These are phyloP conservation scores for Gila orcuttii DNA, from an alignment of 2,113 vertebrate species.

Conservation along the genomic window DNA sequence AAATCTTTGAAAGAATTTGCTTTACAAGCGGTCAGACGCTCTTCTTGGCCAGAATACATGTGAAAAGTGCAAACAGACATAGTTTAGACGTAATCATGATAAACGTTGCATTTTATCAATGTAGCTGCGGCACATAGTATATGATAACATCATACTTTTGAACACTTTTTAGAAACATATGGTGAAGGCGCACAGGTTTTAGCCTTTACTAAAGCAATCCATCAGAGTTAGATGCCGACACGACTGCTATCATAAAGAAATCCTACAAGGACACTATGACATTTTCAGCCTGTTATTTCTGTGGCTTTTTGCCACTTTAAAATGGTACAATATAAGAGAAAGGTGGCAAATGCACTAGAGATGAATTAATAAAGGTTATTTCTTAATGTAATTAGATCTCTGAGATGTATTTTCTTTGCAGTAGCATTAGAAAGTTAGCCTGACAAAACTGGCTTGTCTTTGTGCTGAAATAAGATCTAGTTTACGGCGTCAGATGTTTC, in stretches of 20 bases:
- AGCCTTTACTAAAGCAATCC: slow-evolving; percentile 53
- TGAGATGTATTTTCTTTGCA: slow-evolving; percentile 24
- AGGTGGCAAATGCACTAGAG: slow-evolving; percentile 32
- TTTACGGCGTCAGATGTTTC: neutral
- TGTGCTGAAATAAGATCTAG: slow-evolving; percentile 28
- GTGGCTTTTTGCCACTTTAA: slow-evolving; percentile 41
- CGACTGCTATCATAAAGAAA: slow-evolving; percentile 14
- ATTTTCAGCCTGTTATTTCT: slow-evolving; percentile 31
- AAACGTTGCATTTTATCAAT: neutral
- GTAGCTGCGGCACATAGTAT: neutral
- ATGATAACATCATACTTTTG: neutral
- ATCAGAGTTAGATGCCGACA: slow-evolving; percentile 39
- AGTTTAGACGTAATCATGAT: slow-evolving; percentile 1
- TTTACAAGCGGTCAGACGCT: neutral
- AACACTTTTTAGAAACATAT: slow-evolving; percentile 19
- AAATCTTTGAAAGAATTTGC: neutral
- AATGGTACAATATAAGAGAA: slow-evolving; percentile 42
- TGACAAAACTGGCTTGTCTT: slow-evolving; percentile 7
- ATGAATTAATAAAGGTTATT: slow-evolving; percentile 51
- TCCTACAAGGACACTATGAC: slow-evolving; percentile 41
- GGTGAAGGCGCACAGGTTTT: slow-evolving; percentile 28
- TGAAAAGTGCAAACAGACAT: neutral
- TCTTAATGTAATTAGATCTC: slow-evolving; percentile 45
- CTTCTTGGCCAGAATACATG: neutral
- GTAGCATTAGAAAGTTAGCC: neutral